Conservation (phyloP, 2,113 vertebrate species). For the Colistium nudipinnis region DNA sequence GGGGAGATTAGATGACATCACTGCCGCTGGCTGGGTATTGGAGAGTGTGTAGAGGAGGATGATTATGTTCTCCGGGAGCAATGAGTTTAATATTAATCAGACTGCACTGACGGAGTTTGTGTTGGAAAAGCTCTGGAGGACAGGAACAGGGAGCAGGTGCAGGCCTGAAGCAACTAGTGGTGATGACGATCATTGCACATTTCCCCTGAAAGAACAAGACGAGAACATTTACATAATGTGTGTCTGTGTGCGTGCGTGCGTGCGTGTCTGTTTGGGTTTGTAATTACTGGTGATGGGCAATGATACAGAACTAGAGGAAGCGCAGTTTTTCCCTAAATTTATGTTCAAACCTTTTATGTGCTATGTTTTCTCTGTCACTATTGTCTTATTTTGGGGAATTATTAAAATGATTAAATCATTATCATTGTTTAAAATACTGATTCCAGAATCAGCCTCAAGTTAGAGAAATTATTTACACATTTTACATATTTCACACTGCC, state of each 20-base stretch:
- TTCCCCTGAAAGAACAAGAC: constrained; percentile 15
- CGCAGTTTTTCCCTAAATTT: background rate
- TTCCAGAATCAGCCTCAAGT: background rate
- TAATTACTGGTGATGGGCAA: background rate
- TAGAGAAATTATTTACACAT: no score
- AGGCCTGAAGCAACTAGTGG: constrained; percentile 16
- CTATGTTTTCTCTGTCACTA: background rate
- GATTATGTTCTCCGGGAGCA: constrained; percentile 13
- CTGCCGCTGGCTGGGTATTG: background rate
- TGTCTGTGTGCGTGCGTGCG: background rate
- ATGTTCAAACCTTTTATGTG: background rate
- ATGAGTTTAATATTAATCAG: constrained; percentile 25
- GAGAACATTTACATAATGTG: constrained; percentile 43
- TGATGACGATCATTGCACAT: constrained; percentile 19
- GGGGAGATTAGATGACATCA: constrained; percentile 44
- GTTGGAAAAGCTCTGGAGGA: constrained; percentile 8
- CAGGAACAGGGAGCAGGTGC: constrained; percentile 53
- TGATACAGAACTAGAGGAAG: constrained; percentile 1
- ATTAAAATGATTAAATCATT: background rate
- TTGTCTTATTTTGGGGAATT: background rate
- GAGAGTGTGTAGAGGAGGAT: constrained; percentile 4
- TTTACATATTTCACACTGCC: no score
- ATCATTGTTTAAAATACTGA: background rate
- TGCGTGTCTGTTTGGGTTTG: background rate
- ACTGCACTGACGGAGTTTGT: constrained; percentile 5